These are phyloP conservation scores for Chaetura pelagica DNA, from an alignment of 2,113 vertebrate genomes.

Conservation along the genomic window DNA sequence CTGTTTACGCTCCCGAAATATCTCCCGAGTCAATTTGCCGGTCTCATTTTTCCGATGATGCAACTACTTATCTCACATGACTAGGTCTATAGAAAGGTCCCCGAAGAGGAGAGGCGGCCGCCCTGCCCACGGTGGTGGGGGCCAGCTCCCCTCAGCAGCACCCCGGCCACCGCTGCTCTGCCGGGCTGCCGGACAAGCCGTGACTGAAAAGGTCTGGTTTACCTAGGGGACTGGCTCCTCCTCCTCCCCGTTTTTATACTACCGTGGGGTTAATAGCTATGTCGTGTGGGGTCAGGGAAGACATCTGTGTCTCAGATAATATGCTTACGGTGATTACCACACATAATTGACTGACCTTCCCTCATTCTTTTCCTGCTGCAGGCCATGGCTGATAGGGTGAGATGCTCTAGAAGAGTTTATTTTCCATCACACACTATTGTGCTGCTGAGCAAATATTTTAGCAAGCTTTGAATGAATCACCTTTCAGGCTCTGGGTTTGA, in stretches of 20 bases:
- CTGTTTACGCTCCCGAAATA: conserved; percentile 46
- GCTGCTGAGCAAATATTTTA: conserved; percentile 95
- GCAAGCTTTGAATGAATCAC: conserved; percentile 92
- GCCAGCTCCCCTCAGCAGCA: conserved; percentile 61
- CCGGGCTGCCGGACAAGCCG: conserved; percentile 68
- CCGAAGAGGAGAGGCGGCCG: conserved; percentile 35
- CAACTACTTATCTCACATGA: conserved; percentile 85
- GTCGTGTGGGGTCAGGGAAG: conserved; percentile 89
- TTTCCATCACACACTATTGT: conserved; percentile 91
- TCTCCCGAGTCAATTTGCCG: conserved; percentile 70
- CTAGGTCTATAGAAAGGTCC: conserved; percentile 79
- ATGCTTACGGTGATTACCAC: conserved; percentile 94
- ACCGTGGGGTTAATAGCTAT: conserved; percentile 89
- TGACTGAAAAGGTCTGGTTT: conserved; percentile 80
- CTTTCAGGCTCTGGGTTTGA: conserved; percentile 79
- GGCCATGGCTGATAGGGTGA: conserved; percentile 86
- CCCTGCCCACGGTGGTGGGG: conserved; percentile 1
- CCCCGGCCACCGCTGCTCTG: conserved; percentile 53
- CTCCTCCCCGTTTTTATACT: conserved; percentile 84
- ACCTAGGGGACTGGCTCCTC: conserved; percentile 76
- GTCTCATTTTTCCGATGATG: conserved; percentile 76
- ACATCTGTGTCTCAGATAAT: conserved; percentile 94
- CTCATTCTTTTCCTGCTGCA: conserved; percentile 88
- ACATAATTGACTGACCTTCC: conserved; percentile 97
- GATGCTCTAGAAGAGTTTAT: conserved; percentile 84